Percentiles rank a stretch among this genome's conserved stretches.
phyloP scores from a whole-genome alignment of 2,888 invertebrate genomes.

The Metalampra italica region DNA sequence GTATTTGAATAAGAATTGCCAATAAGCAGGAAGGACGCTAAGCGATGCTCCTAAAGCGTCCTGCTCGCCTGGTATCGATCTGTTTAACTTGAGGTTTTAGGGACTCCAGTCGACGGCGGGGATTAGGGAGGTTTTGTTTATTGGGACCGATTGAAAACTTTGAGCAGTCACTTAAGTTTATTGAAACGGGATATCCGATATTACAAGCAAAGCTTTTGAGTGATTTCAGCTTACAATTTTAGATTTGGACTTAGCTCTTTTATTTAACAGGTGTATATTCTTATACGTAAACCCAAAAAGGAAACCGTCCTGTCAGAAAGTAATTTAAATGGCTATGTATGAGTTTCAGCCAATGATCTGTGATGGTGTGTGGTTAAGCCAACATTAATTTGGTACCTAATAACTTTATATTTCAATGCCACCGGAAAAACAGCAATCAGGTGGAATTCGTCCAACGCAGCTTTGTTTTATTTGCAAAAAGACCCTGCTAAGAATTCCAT shows the following conservation, averaged over 20 bases:
- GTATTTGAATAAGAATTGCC: slow-evolving; percentile 75
- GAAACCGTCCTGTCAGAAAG: too few species aligned
- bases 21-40: slow-evolving; percentile 54
- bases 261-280: too few species aligned
- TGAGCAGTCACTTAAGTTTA: slow-evolving; percentile 4
- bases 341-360: too few species aligned
- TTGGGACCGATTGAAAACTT: slow-evolving; percentile 12
- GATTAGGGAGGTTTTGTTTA: slow-evolving; percentile 18
- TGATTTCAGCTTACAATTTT: too few species aligned
- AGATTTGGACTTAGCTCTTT: too few species aligned
- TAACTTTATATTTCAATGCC: not conserved
- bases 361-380: too few species aligned
- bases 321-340: too few species aligned
- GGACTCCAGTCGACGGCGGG: slow-evolving; percentile 1
- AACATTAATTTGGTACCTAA: not conserved
- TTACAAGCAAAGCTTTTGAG: not conserved
- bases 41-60: slow-evolving; percentile 48
- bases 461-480: not conserved
- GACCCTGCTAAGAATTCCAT: not conserved
- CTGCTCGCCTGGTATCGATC: slow-evolving; percentile 57
- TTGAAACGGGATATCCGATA: slow-evolving; percentile 8
- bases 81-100: slow-evolving; percentile 30
- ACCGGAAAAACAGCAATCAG: not conserved
- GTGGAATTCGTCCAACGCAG: not conserved
- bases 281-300: too few species aligned